Evolutionary conservation across 2,797 vertebrate species (phyloP).

Genomic region (Dromococcyx pavoninus): DNA sequence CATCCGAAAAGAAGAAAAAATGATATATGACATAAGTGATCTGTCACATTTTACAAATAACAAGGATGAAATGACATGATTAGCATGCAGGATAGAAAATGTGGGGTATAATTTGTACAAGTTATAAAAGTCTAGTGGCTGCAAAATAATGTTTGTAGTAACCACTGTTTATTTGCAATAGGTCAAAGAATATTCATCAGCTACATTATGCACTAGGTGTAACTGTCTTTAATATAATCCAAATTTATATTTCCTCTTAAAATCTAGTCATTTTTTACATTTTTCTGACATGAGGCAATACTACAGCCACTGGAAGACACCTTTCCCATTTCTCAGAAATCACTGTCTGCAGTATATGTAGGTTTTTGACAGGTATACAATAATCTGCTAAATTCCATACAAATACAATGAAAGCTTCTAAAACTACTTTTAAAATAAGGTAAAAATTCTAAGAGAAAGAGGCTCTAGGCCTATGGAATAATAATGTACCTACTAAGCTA

Average conservation of each 20-base stretch:
- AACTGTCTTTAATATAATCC: background rate
- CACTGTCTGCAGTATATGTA: background rate
- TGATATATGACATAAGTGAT: background rate
- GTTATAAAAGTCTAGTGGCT: background rate
- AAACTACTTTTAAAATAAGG: background rate
- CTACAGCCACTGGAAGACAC: too few species aligned
- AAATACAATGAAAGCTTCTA: background rate
- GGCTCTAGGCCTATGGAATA: background rate
- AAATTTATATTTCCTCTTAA: background rate
- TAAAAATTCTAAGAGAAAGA: background rate
- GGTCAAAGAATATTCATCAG: background rate
- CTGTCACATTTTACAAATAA: background rate
- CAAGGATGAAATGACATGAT: background rate
- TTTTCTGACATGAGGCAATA: background rate
- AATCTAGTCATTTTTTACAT: background rate
- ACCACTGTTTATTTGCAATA: background rate
- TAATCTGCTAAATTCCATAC: background rate
- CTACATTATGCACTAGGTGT: background rate
- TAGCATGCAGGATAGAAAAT: background rate
- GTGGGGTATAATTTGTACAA: background rate
- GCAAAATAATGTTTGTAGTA: background rate
- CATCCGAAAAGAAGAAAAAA: background rate
- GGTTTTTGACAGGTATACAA: background rate
- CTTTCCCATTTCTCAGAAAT: too few species aligned
- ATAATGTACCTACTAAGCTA: background rate